Evolutionary conservation across 1,140 invertebrate species (phyloP).

Genomic region (Phenacoccus solenopsis): DNA sequence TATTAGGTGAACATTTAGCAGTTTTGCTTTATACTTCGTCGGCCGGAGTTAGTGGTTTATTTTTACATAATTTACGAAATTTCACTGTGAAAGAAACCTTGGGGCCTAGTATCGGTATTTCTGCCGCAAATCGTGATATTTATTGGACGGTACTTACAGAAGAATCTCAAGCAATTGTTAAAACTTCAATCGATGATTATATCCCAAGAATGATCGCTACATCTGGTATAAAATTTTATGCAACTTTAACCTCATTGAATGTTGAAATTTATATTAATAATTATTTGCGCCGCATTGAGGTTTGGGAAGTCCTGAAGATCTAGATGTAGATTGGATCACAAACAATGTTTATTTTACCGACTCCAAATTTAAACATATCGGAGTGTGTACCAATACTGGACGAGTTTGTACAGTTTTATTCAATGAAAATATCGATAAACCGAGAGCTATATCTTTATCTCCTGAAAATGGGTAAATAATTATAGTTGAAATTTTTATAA

Average conservation of each 20-base stretch:
- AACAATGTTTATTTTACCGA: conserved; percentile 71
- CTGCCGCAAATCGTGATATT: not conserved
- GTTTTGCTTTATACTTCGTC: not conserved
- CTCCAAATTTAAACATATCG: conserved; percentile 51
- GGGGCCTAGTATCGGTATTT: not conserved
- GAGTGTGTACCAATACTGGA: conserved; percentile 53
- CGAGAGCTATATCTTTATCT: conserved; percentile 47
- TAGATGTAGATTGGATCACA: conserved; percentile 70
- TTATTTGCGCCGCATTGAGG: conserved; percentile 35
- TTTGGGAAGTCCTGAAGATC: conserved; percentile 55
- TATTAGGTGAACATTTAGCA: not conserved
- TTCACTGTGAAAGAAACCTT: not conserved
- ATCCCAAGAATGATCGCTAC: not conserved
- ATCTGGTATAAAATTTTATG: not conserved
- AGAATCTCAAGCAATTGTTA: not conserved
- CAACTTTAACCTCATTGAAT: not conserved
- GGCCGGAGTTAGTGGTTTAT: not conserved
- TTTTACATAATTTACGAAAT: not conserved
- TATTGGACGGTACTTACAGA: not conserved
- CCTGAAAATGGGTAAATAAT: conserved; percentile 44
- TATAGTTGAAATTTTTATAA: not conserved
- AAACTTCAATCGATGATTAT: not conserved
- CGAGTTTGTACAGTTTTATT: conserved; percentile 46
- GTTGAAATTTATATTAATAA: not conserved
- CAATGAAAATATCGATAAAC: conserved; percentile 41